A percentile compares a stretch with the other conserved stretches of the same genome.
Evolutionary conservation across 1,140 invertebrate genomes (phyloP).

Genomic region (Chlorops oryzae): DNA sequence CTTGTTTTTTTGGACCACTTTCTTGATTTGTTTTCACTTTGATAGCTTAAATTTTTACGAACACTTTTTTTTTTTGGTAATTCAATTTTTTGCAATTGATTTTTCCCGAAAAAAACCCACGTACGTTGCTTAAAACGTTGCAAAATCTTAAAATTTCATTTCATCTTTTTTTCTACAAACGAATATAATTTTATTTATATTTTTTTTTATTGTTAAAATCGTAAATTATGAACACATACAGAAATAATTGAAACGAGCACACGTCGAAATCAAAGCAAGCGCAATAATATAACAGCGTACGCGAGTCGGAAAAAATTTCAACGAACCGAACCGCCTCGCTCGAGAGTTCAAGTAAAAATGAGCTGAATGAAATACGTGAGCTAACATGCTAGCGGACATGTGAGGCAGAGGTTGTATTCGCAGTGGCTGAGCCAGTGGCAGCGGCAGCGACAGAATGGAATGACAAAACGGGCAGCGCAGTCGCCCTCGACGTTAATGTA

Average conservation of each 20-base stretch:
- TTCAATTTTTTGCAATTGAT: not conserved
- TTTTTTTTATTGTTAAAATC: not conserved
- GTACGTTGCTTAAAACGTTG: not conserved
- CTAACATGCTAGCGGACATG: not conserved
- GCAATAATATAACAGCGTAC: constrained; percentile 1
- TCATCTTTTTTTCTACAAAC: not conserved
- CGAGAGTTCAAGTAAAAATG: constrained; percentile 38
- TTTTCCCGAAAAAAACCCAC: not conserved
- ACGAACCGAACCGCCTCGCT: constrained; percentile 31
- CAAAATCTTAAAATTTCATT: not conserved
- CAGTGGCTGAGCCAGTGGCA: constrained; percentile 18
- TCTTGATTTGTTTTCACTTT: too few species aligned
- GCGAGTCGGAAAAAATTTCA: not conserved
- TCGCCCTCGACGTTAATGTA: too few species aligned
- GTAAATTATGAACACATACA: constrained; percentile 10
- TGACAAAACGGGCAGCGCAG: too few species aligned
- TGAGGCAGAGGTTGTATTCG: not conserved
- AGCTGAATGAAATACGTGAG: constrained; percentile 5
- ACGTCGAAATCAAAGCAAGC: constrained; percentile 1
- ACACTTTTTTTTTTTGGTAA: not conserved
- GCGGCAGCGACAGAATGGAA: constrained; percentile 3
- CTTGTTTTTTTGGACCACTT: too few species aligned
- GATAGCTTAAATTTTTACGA: not conserved
- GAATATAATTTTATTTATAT: not conserved
- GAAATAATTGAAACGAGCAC: constrained; percentile 11